Evolutionary conservation across 1,140 invertebrate genomes (phyloP).

Genomic region (Drosophila chauvacae): DNA sequence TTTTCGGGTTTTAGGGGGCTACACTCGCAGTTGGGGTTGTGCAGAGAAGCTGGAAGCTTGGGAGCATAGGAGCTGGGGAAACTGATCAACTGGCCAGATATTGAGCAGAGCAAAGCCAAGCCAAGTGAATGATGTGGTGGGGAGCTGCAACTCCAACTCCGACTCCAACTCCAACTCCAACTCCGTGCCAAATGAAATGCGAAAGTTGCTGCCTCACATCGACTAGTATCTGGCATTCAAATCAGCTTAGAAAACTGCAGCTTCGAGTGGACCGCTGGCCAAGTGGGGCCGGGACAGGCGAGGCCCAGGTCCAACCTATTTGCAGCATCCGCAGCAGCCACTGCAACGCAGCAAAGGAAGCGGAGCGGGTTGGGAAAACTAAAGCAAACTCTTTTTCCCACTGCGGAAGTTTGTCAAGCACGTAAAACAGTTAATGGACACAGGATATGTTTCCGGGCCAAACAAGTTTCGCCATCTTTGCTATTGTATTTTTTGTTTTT

Average conservation of each 20-base stretch:
- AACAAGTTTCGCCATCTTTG: slow-evolving; percentile 56
- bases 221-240: slow-evolving; percentile 75
- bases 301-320: slow-evolving; percentile 61
- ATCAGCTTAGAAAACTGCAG: slow-evolving; percentile 75
- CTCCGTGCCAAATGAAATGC: slow-evolving; percentile 69
- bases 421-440: slow-evolving; percentile 81
- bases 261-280: slow-evolving; percentile 28
- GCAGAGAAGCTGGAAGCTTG: slow-evolving; percentile 10
- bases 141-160: slow-evolving; percentile 1
- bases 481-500: slow-evolving; percentile 5
- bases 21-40: slow-evolving; percentile 2
- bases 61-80: slow-evolving; percentile 17
- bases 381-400: slow-evolving; percentile 35
- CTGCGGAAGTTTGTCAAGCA: slow-evolving; percentile 76
- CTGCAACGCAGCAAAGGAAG: slow-evolving; percentile 37
- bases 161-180: not conserved
- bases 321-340: slow-evolving; percentile 63
- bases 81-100: slow-evolving; percentile 75
- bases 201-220: slow-evolving; percentile 68
- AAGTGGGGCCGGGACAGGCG: slow-evolving; percentile 34
- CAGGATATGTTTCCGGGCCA: slow-evolving; percentile 78
- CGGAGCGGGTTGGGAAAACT: slow-evolving; percentile 43
- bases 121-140: slow-evolving; percentile 64
- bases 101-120: slow-evolving; percentile 39
- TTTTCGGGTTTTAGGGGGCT: slow-evolving; percentile 44